A percentile compares a stretch with the other conserved stretches of the same genome.
Conservation (phyloP, 2,797 vertebrate genomes). For the Lacerta bilineata region DNA sequence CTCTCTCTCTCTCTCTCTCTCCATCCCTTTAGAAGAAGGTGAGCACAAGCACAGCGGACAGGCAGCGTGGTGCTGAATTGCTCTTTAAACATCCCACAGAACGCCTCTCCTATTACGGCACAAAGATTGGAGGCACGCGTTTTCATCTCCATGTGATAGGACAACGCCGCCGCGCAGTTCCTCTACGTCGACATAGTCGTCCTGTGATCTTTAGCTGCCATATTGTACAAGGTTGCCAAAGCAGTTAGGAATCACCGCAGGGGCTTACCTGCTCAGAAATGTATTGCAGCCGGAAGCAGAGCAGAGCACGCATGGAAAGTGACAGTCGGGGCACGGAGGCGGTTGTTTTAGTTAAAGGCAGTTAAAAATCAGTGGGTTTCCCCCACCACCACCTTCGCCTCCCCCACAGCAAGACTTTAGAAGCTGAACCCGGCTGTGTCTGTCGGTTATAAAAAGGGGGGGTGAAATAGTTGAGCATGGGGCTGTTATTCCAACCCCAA, state of each 20-base stretch:
- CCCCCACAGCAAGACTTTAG: not conserved
- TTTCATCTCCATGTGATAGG: slow-evolving; percentile 5
- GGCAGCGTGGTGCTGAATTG: not conserved
- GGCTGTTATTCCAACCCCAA: not conserved
- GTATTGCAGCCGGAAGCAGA: not conserved
- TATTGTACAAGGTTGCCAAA: slow-evolving; percentile 2
- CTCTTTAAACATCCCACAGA: slow-evolving; percentile 11
- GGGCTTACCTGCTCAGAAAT: not conserved
- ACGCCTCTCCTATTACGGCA: not conserved
- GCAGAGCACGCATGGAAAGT: not conserved
- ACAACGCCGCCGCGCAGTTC: not conserved
- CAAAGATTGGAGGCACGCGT: not conserved
- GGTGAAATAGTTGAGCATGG: not conserved
- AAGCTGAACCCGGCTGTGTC: not conserved
- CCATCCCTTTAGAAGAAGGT: not conserved
- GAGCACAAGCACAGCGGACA: slow-evolving; percentile 3
- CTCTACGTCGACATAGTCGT: not conserved
- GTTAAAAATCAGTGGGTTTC: not conserved
- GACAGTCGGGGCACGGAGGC: not conserved
- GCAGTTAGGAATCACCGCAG: not conserved
- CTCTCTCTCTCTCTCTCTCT: too few species aligned
- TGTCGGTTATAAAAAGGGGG: not conserved
- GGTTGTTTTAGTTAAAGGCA: not conserved
- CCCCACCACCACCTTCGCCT: not conserved
- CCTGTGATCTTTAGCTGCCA: not conserved